A percentile compares a stretch with the other conserved stretches of the same genome.
phyloP scores from a whole-genome alignment of 2,888 invertebrate species.

The Lissocephala sabroskyi region DNA sequence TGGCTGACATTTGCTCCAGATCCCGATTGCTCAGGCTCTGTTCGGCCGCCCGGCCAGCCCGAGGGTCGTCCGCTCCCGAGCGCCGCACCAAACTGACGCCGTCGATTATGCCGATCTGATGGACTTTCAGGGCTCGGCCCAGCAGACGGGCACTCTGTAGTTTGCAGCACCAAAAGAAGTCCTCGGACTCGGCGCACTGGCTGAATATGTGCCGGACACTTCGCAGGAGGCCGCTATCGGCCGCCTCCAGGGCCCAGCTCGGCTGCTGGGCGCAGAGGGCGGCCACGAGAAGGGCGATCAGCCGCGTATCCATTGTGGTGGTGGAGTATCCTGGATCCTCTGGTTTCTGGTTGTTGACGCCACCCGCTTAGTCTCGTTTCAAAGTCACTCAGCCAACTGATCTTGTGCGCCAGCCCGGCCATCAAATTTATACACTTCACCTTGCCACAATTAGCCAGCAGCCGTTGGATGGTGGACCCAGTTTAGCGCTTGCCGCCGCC shows the following conservation, averaged over 20 bases:
- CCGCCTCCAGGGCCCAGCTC: slow-evolving; percentile 22
- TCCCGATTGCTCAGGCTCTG: slow-evolving; percentile 75
- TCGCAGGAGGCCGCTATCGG: slow-evolving; percentile 62
- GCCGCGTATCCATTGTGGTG: slow-evolving; percentile 55
- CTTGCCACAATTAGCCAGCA: slow-evolving; percentile 60
- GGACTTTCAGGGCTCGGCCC: slow-evolving; percentile 78
- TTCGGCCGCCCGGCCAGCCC: slow-evolving; percentile 56
- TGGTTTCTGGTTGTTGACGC: slow-evolving; percentile 13
- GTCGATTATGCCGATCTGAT: slow-evolving; percentile 77
- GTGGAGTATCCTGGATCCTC: slow-evolving; percentile 16
- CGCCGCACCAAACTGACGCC: slow-evolving; percentile 76
- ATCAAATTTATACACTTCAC: slow-evolving; percentile 65
- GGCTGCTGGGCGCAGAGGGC: slow-evolving; percentile 11
- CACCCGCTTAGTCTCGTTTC: slow-evolving; percentile 20
- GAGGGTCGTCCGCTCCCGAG: slow-evolving; percentile 62
- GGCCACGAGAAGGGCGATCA: slow-evolving; percentile 42
- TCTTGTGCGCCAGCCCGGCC: slow-evolving; percentile 51
- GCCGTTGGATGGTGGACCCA: slow-evolving; percentile 58
- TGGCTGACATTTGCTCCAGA: slow-evolving; percentile 76
- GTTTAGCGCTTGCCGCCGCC: slow-evolving; percentile 14
- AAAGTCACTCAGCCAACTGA: slow-evolving; percentile 62
- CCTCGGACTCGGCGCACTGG: slow-evolving; percentile 78
- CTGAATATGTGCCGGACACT: slow-evolving; percentile 69
- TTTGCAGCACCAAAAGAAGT: slow-evolving; percentile 81
- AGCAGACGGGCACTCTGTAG: slow-evolving; percentile 79